Conservation (phyloP, 2,113 vertebrate species). For the Struthio camelus region DNA sequence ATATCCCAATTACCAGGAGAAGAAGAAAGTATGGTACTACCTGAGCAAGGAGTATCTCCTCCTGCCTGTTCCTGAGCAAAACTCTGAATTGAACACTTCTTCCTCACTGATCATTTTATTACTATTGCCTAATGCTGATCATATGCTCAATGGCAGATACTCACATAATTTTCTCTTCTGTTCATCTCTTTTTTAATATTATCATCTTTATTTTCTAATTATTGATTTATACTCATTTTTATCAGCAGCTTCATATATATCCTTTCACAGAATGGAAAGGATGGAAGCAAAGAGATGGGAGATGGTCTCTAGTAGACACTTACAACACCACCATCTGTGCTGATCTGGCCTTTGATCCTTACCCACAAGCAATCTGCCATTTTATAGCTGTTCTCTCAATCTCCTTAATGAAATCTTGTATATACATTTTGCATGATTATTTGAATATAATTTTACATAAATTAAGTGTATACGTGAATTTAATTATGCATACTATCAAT, state of each 20-base stretch:
- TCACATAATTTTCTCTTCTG: neutral
- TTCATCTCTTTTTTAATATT: neutral
- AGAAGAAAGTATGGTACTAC: neutral
- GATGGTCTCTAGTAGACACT: neutral
- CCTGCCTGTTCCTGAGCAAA: neutral
- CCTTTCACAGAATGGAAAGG: neutral
- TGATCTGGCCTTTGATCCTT: neutral
- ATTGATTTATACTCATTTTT: neutral
- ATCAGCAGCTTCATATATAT: neutral
- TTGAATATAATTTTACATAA: neutral
- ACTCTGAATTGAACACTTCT: neutral
- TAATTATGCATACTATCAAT: neutral
- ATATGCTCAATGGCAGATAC: too few relatives aligned
- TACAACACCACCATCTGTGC: neutral
- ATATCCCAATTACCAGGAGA: neutral
- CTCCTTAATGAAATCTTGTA: slow-evolving; percentile 19
- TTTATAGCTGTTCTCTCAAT: neutral
- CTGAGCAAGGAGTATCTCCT: neutral
- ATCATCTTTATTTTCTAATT: neutral
- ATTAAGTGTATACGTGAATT: neutral
- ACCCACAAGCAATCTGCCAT: neutral
- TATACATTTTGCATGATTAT: neutral
- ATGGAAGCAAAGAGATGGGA: too few relatives aligned
- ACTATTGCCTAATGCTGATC: neutral
- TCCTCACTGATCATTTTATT: neutral